Conservation (phyloP, 2,113 vertebrate genomes). For the Vidua macroura region DNA sequence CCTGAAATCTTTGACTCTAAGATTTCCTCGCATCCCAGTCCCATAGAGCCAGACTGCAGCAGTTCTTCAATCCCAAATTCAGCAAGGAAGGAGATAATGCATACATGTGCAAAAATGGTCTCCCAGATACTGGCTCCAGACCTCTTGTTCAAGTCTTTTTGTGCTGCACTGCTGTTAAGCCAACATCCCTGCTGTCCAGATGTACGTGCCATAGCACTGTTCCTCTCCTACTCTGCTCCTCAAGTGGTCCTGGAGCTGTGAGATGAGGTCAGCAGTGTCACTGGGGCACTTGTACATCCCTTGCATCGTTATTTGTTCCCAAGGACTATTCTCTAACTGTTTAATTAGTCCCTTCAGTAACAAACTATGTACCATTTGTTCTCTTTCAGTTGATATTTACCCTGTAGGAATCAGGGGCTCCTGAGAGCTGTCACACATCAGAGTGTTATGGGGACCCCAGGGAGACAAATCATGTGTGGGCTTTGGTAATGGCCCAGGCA, state of each 20-base stretch:
- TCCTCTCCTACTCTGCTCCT: not conserved
- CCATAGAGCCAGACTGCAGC: not conserved
- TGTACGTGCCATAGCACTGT: rapidly evolving
- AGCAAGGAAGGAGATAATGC: not conserved
- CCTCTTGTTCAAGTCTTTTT: not conserved
- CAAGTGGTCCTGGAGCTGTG: not conserved
- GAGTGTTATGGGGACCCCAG: not conserved
- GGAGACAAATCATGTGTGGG: not conserved
- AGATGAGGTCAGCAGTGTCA: not conserved
- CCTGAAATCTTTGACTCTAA: not conserved
- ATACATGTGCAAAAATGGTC: not conserved
- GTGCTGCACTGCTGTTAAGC: not conserved
- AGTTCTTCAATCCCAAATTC: not conserved
- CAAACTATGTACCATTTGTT: not conserved
- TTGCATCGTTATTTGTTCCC: not conserved
- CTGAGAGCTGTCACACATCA: not conserved
- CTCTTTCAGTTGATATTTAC: not conserved
- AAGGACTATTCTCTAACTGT: not conserved
- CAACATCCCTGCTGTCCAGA: not conserved
- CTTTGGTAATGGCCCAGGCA: not conserved
- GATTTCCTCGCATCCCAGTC: not conserved
- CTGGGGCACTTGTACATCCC: not conserved
- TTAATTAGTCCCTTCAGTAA: slow-evolving; percentile 19
- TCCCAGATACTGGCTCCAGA: not conserved
- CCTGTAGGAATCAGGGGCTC: not conserved